Conservation (phyloP, 2,797 vertebrate species). For the Aulostomus chinensis region DNA sequence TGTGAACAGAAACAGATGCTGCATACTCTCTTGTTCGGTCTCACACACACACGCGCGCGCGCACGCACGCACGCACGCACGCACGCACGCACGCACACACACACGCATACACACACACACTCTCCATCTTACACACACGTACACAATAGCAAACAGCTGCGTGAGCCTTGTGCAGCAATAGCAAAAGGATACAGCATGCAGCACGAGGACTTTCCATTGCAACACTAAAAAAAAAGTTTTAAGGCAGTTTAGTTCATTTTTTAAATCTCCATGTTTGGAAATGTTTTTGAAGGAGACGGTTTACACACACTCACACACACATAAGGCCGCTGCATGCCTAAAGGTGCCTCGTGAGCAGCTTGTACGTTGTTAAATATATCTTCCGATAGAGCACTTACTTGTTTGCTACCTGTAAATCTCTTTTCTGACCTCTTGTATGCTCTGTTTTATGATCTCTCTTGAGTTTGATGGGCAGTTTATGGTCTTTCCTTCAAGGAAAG, state of each 20-base stretch:
- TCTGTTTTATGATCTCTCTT: neutral
- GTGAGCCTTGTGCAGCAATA: neutral
- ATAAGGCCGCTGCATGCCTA: neutral
- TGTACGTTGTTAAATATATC: neutral
- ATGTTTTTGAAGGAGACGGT: neutral
- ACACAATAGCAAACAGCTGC: slow-evolving; percentile 18
- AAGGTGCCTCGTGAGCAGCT: neutral
- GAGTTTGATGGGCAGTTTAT: neutral
- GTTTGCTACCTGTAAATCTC: neutral
- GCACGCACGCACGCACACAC: neutral
- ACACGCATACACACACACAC: neutral
- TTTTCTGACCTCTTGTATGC: neutral
- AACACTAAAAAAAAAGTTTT: neutral
- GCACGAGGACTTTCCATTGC: slow-evolving; percentile 13
- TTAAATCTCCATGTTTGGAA: slow-evolving; percentile 7
- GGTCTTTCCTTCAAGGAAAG: too few relatives aligned
- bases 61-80: slow-evolving; percentile 25
- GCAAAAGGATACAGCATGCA: neutral
- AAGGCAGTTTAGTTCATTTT: neutral
- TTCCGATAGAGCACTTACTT: too few relatives aligned
- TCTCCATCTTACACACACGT: too few relatives aligned
- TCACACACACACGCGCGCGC: slow-evolving; percentile 39
- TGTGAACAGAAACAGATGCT: slow-evolving; percentile 81
- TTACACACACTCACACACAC: too few relatives aligned
- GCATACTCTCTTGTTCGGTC: slow-evolving; percentile 50